Evolutionary conservation across 92 coral and sea anemone species (phyloP).

Genomic region (Porites lobata): DNA sequence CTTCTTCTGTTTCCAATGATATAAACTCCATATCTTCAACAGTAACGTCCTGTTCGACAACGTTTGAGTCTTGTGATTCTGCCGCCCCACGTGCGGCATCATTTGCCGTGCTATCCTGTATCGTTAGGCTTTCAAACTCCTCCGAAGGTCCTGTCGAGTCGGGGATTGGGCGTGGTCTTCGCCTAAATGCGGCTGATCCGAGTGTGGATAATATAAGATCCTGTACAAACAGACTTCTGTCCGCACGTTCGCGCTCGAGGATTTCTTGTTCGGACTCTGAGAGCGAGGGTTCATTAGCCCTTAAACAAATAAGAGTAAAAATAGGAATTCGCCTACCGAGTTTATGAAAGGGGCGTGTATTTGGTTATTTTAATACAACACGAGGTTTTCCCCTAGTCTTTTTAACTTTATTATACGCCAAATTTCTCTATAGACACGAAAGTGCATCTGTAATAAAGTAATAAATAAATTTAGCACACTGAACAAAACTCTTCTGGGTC

Average conservation of each 20-base stretch:
- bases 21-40: slow-evolving; percentile 91
- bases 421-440: too few species aligned
- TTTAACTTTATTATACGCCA: too few species aligned
- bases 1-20: slow-evolving; percentile 89
- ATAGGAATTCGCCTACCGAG: neutral
- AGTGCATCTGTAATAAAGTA: too few species aligned
- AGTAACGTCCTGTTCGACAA: slow-evolving; percentile 67
- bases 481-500: too few species aligned
- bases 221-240: slow-evolving; percentile 96
- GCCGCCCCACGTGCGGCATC: slow-evolving; percentile 60
- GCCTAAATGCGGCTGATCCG: slow-evolving; percentile 79
- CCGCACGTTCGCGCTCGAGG: slow-evolving; percentile 90
- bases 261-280: slow-evolving; percentile 89
- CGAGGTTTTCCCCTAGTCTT: too few species aligned
- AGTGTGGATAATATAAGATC: slow-evolving; percentile 97
- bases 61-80: slow-evolving; percentile 44
- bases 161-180: slow-evolving; percentile 37
- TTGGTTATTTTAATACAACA: too few species aligned
- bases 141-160: slow-evolving; percentile 51
- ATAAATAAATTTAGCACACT: too few species aligned
- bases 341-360: neutral
- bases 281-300: slow-evolving; percentile 92
- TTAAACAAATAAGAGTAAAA: slow-evolving; percentile 4
- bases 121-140: slow-evolving; percentile 73
- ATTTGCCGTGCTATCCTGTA: slow-evolving; percentile 42